Base-by-base conservation (phyloP, 1,140 invertebrate species). In the Bombus superbus region DNA sequence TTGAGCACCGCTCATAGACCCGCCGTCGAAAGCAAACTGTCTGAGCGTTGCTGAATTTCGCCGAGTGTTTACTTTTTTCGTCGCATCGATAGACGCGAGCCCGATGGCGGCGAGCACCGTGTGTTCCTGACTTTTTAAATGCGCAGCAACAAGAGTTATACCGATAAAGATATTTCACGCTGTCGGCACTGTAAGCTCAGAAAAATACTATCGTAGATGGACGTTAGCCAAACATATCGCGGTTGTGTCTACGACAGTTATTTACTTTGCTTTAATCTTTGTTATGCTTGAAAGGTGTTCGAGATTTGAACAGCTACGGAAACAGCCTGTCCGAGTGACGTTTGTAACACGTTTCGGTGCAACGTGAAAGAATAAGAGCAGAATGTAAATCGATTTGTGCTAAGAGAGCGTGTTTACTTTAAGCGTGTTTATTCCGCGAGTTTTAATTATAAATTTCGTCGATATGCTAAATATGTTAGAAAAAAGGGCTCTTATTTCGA, bases 401-500 rank as follows among this genome's bases (percentile, higher is more conserved):
- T 9, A 53, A 53, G 18, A 53, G 5, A 53, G 5, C 47, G 18
- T 4, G 11, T 13, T 28, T 13, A 13, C 0, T n/a, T 13, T 2
- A 62, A 25, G 32, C 9, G 59, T 10, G n/a, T n/a, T 11, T 3
- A 28, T 62, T 11, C 3, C 28, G 59, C 59, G 3, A 13, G 59
- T 62, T 62, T 13, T 10, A 13, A n/a, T 62, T 9, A 62, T n/a
- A 62, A 11, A n/a, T n/a, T 13, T 3, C 4, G 47, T 53, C 47
- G 47, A 22, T 53, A 22, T 53, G 0, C 32, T 32, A 44, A 68
- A 25, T 44, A 44, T 11, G 3, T 8, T 25, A 35, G 32, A 47
- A 18, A 28, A 38, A 71, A 53, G 57, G 81, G 81, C 81, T 76
- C 81, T 83, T 83, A 83, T 75, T 83, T 83, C 81, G 81, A 83